These are phyloP conservation scores for Drosophila parthenogenetica DNA, from an alignment of 2,888 invertebrate genomes.

Conservation along the genomic window DNA sequence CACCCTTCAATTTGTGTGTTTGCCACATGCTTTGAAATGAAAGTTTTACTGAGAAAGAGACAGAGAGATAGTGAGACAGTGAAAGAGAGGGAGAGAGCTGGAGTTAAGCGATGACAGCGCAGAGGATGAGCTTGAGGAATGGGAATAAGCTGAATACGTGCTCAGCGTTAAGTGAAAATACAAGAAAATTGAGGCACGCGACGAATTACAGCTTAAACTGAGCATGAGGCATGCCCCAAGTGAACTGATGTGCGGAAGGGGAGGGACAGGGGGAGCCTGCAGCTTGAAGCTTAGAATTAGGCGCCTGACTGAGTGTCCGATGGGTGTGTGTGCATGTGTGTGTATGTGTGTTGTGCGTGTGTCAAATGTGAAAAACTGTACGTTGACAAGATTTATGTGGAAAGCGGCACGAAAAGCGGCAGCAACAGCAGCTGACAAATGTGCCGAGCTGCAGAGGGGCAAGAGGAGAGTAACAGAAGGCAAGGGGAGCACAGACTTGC, in stretches of 20 bases:
- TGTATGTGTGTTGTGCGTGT: constrained; percentile 22
- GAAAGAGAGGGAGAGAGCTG: not conserved
- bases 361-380: constrained; percentile 77
- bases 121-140: constrained; percentile 37
- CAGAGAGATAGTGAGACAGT: too few species aligned
- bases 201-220: constrained; percentile 59
- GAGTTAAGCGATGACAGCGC: constrained; percentile 55
- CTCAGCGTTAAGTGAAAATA: constrained; percentile 76
- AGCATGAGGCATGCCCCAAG: constrained; percentile 19
- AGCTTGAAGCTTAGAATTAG: constrained; percentile 61
- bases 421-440: constrained; percentile 42
- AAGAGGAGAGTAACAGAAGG: not conserved
- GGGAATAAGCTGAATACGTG: constrained; percentile 63
- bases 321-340: constrained; percentile 37
- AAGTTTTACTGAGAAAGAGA: constrained; percentile 25
- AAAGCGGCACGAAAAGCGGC: constrained; percentile 15
- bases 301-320: constrained; percentile 67
- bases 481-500: constrained; percentile 8
- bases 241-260: constrained; percentile 1
- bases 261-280: too few species aligned
- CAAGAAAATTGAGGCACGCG: constrained; percentile 73
- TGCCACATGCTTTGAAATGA: constrained; percentile 37
- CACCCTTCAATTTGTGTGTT: constrained; percentile 69
- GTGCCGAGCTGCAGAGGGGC: not conserved
- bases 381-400: constrained; percentile 76